Evolutionary conservation across 2,888 invertebrate species (phyloP).

Genomic region (Scrobipalpa atriplicella): DNA sequence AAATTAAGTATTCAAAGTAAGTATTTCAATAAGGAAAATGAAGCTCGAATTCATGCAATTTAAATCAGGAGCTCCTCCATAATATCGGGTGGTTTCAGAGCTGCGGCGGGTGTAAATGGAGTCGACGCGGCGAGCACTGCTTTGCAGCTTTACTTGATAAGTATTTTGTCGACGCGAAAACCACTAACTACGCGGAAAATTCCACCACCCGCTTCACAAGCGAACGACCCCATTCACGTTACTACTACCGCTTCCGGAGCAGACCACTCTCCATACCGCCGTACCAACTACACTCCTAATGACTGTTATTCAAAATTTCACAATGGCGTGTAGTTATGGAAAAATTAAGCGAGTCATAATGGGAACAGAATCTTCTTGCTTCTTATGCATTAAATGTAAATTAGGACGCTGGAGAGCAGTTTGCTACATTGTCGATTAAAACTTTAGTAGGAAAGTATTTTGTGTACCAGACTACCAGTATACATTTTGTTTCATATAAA

Average conservation of each 20-base stretch:
- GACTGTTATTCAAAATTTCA: slow-evolving; percentile 44
- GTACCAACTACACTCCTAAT: slow-evolving; percentile 40
- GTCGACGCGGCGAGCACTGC: slow-evolving; percentile 22
- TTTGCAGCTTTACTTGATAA: slow-evolving; percentile 27
- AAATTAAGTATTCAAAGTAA: too few species aligned
- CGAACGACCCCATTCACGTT: slow-evolving; percentile 46
- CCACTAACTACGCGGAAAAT: slow-evolving; percentile 59
- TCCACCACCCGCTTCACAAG: slow-evolving; percentile 42
- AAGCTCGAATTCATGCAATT: background rate
- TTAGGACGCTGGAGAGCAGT: slow-evolving; percentile 41
- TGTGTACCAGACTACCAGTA: too few species aligned
- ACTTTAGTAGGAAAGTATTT: background rate
- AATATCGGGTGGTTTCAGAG: background rate
- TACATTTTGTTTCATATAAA: too few species aligned
- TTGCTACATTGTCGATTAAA: slow-evolving; percentile 38
- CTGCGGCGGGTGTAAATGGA: slow-evolving; percentile 23
- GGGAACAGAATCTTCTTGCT: slow-evolving; percentile 42
- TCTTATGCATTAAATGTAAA: slow-evolving; percentile 54
- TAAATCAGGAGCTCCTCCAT: slow-evolving; percentile 2
- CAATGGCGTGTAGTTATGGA: slow-evolving; percentile 48
- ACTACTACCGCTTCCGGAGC: slow-evolving; percentile 40
- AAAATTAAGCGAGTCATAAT: slow-evolving; percentile 47
- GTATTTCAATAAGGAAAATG: background rate
- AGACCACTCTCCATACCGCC: slow-evolving; percentile 32
- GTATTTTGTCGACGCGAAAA: slow-evolving; percentile 50